These are phyloP conservation scores for Biston stratarius DNA, from an alignment of 2,888 invertebrate species.

Conservation along the genomic window DNA sequence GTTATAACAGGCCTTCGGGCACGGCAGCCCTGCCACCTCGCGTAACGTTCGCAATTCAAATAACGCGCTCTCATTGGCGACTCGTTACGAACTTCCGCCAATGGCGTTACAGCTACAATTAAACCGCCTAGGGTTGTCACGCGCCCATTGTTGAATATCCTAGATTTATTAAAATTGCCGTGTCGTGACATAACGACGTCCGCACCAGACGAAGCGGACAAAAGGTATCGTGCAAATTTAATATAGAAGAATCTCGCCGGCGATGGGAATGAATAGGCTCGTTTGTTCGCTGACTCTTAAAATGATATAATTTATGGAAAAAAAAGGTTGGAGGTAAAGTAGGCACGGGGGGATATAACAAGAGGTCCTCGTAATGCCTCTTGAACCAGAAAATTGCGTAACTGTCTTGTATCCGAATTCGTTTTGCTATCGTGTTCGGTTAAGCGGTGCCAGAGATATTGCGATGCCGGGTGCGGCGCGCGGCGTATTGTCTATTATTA, in stretches of 20 bases:
- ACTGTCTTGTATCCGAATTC: conserved; percentile 55
- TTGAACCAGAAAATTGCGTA: conserved; percentile 62
- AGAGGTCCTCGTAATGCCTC: conserved; percentile 55
- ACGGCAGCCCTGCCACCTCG: conserved; percentile 59
- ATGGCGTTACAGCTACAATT: conserved; percentile 66
- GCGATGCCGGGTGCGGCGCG: conserved; percentile 19
- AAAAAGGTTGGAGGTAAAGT: conserved; percentile 45
- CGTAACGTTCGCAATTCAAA: conserved; percentile 64
- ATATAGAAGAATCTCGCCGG: conserved; percentile 49
- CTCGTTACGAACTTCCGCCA: conserved; percentile 71
- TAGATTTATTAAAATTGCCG: conserved; percentile 56
- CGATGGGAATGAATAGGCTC: conserved; percentile 57
- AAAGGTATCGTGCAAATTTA: conserved; percentile 56
- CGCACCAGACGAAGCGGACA: conserved; percentile 51
- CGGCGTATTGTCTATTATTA: conserved; percentile 36
- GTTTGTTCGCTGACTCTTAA: conserved; percentile 61
- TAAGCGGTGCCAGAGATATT: conserved; percentile 35
- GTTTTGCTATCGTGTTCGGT: conserved; percentile 49
- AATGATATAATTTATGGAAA: conserved; percentile 63
- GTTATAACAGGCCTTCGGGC: conserved; percentile 69
- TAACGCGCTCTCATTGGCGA: conserved; percentile 66
- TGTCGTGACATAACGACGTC: conserved; percentile 63
- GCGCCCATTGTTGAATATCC: conserved; percentile 57
- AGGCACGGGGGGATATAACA: conserved; percentile 54
- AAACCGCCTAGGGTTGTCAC: conserved; percentile 64